A percentile compares a stretch with the other conserved stretches of the same genome.
Conservation (phyloP, 2,113 vertebrate genomes). For the Bagarius yarrelli region DNA sequence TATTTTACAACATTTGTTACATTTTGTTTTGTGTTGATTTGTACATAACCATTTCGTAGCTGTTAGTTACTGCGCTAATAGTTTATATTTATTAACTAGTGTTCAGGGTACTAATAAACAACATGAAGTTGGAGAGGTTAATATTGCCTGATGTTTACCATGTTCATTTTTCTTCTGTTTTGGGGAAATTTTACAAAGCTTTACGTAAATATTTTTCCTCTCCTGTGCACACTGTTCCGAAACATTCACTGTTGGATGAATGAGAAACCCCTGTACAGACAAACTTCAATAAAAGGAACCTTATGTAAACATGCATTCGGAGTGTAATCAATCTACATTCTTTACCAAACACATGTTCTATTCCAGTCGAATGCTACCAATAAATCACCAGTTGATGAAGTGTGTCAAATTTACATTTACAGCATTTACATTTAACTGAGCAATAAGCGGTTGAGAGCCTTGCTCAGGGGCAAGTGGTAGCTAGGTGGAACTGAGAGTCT, state of each 20-base stretch:
- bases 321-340: neutral
- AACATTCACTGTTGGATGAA: constrained; percentile 59
- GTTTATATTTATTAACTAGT: constrained; percentile 60
- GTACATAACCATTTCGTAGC: constrained; percentile 61
- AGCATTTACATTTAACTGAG: no score
- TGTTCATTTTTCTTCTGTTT: constrained; percentile 23
- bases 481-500: no score
- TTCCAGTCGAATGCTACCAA: neutral
- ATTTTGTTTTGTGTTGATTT: constrained; percentile 63
- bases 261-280: constrained; percentile 56
- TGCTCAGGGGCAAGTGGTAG: no score
- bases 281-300: constrained; percentile 64
- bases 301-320: constrained; percentile 30
- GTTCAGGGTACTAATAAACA: constrained; percentile 58
- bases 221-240: constrained; percentile 54
- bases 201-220: constrained; percentile 52
- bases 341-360: neutral
- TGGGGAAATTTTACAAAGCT: constrained; percentile 29
- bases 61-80: constrained; percentile 50
- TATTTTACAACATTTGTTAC: constrained; percentile 53
- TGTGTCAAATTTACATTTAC: neutral
- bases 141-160: constrained; percentile 51
- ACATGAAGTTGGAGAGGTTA: constrained; percentile 56
- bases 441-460: no score
- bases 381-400: neutral